Evolutionary conservation across 1,140 invertebrate species (phyloP).

Genomic region (Lepidurus couesii): DNA sequence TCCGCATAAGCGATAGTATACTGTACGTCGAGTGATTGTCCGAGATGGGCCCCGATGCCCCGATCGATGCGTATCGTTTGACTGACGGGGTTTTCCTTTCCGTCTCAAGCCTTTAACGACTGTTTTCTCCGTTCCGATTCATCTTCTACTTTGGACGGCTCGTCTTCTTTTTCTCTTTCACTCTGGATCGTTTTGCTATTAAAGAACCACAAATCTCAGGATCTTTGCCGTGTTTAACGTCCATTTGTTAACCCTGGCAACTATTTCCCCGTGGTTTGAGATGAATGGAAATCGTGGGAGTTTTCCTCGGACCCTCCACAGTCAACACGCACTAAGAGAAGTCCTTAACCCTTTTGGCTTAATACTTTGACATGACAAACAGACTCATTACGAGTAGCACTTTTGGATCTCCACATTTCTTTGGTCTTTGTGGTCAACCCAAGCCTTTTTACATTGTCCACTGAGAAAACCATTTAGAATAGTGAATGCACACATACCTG

Average conservation of each 20-base stretch:
- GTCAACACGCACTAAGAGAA: background rate
- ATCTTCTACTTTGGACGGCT: background rate
- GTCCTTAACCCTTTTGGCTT: slow-evolving; percentile 8
- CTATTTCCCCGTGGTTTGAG: background rate
- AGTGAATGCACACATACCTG: background rate
- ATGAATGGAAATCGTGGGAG: background rate
- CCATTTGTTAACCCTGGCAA: slow-evolving; percentile 3
- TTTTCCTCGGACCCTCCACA: background rate
- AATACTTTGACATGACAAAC: slow-evolving; percentile 15
- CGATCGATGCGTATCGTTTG: background rate
- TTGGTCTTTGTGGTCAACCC: background rate
- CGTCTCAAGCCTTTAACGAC: slow-evolving; percentile 17
- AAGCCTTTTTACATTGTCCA: background rate
- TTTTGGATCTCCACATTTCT: background rate
- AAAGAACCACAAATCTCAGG: background rate
- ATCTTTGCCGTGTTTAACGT: background rate
- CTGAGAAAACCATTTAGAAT: background rate
- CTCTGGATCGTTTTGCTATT: background rate
- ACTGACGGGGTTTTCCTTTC: background rate
- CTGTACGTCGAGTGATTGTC: background rate
- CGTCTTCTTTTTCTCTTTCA: background rate
- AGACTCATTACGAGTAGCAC: slow-evolving; percentile 12
- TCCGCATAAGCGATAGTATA: background rate
- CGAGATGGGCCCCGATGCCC: background rate
- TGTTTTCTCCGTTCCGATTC: slow-evolving; percentile 10